Conservation (phyloP, 2,113 vertebrate genomes). For the Crocuta crocuta region DNA sequence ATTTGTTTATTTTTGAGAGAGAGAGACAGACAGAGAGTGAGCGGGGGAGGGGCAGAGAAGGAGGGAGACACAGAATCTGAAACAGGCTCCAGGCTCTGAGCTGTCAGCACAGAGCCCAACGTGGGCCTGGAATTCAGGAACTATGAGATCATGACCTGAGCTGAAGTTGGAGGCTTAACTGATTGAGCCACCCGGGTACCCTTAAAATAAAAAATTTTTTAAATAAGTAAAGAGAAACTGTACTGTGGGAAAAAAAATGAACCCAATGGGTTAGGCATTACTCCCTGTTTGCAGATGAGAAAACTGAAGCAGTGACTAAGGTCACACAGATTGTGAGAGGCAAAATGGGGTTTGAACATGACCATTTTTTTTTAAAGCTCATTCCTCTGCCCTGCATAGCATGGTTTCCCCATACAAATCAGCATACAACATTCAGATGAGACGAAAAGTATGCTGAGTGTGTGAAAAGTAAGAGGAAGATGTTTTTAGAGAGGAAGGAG, state of each 20-base stretch:
- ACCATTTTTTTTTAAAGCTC: background rate
- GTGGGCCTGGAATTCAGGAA: too few relatives aligned
- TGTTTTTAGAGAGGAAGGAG: conserved; percentile 16
- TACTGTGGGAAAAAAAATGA: background rate
- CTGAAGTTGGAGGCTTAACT: too few relatives aligned
- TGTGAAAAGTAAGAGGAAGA: background rate
- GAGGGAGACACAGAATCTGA: too few relatives aligned
- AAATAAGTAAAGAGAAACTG: background rate
- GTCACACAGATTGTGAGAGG: background rate
- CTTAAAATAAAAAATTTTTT: too few relatives aligned
- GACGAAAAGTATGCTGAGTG: background rate
- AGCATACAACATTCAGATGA: background rate
- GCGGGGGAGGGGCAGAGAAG: too few relatives aligned
- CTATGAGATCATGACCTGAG: too few relatives aligned
- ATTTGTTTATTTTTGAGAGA: too few relatives aligned
- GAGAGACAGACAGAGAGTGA: too few relatives aligned
- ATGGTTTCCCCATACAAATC: conserved; percentile 21
- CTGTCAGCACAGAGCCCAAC: too few relatives aligned
- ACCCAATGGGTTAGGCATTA: background rate
- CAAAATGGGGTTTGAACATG: conserved; percentile 26
- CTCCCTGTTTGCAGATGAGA: background rate
- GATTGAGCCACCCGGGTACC: too few relatives aligned
- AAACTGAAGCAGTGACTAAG: background rate
- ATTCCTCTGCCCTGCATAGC: background rate
- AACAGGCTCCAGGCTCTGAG: too few relatives aligned